Conservation (phyloP, 2,113 vertebrate species). For the Vimba vimba region DNA sequence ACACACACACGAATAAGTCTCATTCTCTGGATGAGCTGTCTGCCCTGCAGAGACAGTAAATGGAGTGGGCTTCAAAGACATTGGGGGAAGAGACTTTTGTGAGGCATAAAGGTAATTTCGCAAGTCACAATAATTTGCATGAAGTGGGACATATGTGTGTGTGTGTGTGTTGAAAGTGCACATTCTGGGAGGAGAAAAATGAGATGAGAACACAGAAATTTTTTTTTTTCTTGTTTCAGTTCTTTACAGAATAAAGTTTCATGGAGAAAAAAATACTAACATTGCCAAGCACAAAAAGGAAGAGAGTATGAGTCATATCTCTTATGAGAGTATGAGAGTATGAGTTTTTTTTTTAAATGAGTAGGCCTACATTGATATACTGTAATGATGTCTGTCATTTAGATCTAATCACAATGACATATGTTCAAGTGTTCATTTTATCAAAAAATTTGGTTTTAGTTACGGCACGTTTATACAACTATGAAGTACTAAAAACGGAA, state of each 20-base stretch:
- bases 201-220: background rate
- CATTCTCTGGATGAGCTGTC: slow-evolving; percentile 30
- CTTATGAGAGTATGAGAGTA: too few species aligned
- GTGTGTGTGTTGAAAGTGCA: background rate
- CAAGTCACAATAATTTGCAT: slow-evolving; percentile 17
- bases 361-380: too few species aligned
- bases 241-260: background rate
- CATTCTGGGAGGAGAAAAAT: background rate
- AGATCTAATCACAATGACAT: too few species aligned
- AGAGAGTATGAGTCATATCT: background rate
- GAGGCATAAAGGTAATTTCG: slow-evolving; percentile 6
- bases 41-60: slow-evolving; percentile 26
- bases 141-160: background rate
- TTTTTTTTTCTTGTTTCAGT: too few species aligned
- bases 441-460: too few species aligned
- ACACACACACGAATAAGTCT: background rate
- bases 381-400: too few species aligned
- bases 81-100: slow-evolving; percentile 9
- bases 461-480: too few species aligned
- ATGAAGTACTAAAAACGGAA: too few species aligned
- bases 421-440: too few species aligned
- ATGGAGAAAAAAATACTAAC: background rate
- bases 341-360: background rate
- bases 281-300: background rate
- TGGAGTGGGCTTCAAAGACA: background rate